Conservation (phyloP, 2,113 vertebrate genomes). For the Chaenocephalus aceratus region DNA sequence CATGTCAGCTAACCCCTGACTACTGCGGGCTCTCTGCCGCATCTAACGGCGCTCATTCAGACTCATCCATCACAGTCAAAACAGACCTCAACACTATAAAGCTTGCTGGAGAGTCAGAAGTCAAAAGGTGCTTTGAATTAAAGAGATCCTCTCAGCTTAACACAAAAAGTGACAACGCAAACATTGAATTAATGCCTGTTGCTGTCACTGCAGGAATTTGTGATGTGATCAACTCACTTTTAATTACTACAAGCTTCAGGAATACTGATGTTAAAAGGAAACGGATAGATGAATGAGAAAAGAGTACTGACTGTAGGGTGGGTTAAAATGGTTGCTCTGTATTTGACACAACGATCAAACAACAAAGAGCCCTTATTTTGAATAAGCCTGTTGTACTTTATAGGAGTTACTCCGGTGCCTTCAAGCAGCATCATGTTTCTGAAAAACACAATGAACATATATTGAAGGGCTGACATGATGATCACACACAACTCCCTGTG, state of each 20-base stretch:
- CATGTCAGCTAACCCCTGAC: constrained; percentile 40
- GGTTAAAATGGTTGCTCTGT: background rate
- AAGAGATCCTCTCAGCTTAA: constrained; percentile 24
- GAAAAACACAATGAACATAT: constrained; percentile 50
- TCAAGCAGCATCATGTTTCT: constrained; percentile 26
- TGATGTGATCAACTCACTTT: constrained; percentile 25
- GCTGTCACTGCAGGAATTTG: constrained; percentile 17
- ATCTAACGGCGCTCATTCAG: constrained; percentile 37
- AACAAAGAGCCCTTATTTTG: background rate
- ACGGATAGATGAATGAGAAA: constrained; percentile 27
- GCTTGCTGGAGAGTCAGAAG: constrained; percentile 21
- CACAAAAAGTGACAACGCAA: constrained; percentile 35
- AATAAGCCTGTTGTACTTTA: constrained; percentile 19
- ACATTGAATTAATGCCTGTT: constrained; percentile 25
- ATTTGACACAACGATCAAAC: background rate
- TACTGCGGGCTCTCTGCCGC: constrained; percentile 25
- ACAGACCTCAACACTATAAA: background rate
- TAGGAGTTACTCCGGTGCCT: constrained; percentile 13
- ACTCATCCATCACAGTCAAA: constrained; percentile 37
- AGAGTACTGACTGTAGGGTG: background rate
- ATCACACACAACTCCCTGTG: constrained; percentile 62
- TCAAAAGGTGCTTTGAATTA: constrained; percentile 52
- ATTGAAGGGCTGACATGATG: constrained; percentile 47
- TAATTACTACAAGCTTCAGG: constrained; percentile 25
- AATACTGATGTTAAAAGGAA: constrained; percentile 36